A percentile compares a stretch with the other conserved stretches of the same genome.
Evolutionary conservation across 2,888 invertebrate species (phyloP).

Genomic region (Bombylius discolor): DNA sequence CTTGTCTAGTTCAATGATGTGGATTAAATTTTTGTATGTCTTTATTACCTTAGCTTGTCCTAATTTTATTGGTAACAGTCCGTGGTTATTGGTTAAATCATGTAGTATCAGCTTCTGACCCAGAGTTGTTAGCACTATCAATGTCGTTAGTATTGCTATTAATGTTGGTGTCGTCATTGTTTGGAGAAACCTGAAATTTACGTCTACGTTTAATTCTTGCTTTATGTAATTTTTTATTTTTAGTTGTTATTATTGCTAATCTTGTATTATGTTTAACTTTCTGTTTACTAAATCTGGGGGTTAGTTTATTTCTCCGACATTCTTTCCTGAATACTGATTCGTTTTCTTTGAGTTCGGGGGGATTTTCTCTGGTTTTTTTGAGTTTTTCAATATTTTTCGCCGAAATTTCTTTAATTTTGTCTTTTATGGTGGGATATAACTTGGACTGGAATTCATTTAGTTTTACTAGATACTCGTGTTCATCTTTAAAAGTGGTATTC

Average conservation of each 20-base stretch:
- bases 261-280: not conserved
- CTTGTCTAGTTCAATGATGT: not conserved
- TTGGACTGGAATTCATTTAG: not conserved
- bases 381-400: not conserved
- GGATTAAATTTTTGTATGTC: no score
- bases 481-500: not conserved
- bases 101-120: no score
- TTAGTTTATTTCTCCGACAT: not conserved
- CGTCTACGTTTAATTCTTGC: not conserved
- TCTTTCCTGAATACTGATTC: not conserved
- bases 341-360: not conserved
- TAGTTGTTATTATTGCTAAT: not conserved
- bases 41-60: no score
- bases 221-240: not conserved
- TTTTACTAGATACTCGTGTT: constrained; percentile 1
- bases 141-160: no score
- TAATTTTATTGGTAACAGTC: no score
- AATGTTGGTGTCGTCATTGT: no score
- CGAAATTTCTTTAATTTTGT: not conserved
- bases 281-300: not conserved
- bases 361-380: not conserved
- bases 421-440: not conserved
- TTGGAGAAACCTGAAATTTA: not conserved
- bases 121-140: no score
- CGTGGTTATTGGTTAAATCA: no score